Conservation (phyloP, 2,797 vertebrate species). For the Fundulus diaphanus region DNA sequence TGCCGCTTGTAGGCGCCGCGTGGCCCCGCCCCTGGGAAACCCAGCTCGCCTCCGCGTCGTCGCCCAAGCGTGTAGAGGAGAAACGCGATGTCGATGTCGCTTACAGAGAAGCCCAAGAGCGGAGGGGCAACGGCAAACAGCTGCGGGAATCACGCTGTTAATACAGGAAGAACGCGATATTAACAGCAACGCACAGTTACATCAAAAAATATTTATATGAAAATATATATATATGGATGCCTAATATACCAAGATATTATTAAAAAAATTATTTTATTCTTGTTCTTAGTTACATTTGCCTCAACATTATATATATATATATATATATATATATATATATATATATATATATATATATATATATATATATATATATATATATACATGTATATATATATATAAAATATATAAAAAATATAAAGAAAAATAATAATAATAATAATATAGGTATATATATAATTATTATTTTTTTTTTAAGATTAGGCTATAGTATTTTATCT, state of each 20-base stretch:
- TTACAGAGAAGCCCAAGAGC: not conserved
- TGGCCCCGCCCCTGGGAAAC: constrained; percentile 42
- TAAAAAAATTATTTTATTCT: not conserved
- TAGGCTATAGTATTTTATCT: not conserved
- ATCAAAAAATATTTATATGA: too few species aligned
- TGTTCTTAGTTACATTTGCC: too few species aligned
- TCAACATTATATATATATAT: too few species aligned
- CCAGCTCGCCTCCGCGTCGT: not conserved
- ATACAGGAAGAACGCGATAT: not conserved
- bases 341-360: too few species aligned
- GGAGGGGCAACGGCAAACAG: not conserved
- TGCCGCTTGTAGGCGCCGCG: constrained; percentile 42
- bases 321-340: too few species aligned
- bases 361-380: too few species aligned
- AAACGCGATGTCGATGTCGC: not conserved
- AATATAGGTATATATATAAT: too few species aligned
- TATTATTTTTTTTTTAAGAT: not conserved
- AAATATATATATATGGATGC: too few species aligned
- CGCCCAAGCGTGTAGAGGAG: not conserved
- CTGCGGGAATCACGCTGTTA: not conserved
- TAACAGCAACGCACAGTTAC: not conserved
- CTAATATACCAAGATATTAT: too few species aligned
- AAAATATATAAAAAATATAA: too few species aligned
- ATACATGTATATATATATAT: too few species aligned
- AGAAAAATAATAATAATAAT: too few species aligned